Conservation (phyloP, 2,113 vertebrate species). For the Orycteropus afer region DNA sequence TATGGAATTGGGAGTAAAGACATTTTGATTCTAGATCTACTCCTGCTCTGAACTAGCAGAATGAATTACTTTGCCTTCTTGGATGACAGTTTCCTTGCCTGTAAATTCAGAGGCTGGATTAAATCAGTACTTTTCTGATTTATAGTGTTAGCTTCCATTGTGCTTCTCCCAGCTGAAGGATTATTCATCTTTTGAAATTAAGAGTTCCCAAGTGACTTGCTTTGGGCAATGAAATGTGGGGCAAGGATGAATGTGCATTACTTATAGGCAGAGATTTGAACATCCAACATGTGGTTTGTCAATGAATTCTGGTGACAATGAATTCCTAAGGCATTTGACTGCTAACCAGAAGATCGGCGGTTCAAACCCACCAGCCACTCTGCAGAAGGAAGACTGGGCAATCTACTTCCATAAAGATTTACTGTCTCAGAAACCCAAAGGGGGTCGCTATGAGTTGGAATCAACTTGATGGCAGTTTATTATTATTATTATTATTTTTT, state of each 20-base stretch:
- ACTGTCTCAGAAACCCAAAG: too few species aligned
- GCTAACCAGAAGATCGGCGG: too few species aligned
- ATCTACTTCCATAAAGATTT: too few species aligned
- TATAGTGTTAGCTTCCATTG: not conserved
- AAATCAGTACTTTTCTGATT: not conserved
- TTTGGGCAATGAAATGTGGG: not conserved
- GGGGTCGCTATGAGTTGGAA: too few species aligned
- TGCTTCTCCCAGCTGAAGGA: not conserved
- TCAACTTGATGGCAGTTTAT: too few species aligned
- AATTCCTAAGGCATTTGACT: too few species aligned
- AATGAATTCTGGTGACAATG: too few species aligned
- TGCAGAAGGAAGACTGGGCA: too few species aligned
- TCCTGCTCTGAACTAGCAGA: not conserved
- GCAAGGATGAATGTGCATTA: not conserved
- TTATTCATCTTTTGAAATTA: not conserved
- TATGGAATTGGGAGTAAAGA: not conserved
- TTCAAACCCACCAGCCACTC: too few species aligned
- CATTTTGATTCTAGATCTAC: not conserved
- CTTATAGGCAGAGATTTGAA: not conserved
- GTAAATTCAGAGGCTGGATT: not conserved
- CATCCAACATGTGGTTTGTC: fast-evolving
- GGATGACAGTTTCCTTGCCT: not conserved
- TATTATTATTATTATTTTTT: too few species aligned
- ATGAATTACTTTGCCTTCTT: not conserved
- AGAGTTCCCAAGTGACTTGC: not conserved